A percentile compares a stretch with the other conserved stretches of the same genome.
These are phyloP conservation scores for Clamator glandarius DNA, from an alignment of 2,797 vertebrate species.

Conservation along the genomic window DNA sequence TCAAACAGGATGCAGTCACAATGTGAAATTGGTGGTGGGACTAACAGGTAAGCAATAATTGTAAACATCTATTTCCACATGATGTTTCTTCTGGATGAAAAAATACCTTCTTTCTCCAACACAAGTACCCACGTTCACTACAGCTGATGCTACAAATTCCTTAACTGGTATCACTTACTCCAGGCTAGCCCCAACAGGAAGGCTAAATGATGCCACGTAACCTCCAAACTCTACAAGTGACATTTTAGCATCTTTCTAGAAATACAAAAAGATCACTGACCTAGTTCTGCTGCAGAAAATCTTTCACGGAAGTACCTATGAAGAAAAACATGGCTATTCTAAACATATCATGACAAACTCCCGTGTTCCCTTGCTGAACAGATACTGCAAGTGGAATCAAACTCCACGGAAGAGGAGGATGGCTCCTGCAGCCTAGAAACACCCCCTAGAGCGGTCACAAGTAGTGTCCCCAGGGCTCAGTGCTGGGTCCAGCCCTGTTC, in stretches of 20 bases:
- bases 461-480: no score
- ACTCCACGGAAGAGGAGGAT: no score
- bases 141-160: not conserved
- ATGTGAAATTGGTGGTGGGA: not conserved
- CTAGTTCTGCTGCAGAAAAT: not conserved
- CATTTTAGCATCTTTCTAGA: not conserved
- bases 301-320: not conserved
- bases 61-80: not conserved
- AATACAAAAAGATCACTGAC: not conserved
- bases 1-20: not conserved
- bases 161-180: not conserved
- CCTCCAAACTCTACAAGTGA: not conserved
- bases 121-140: not conserved
- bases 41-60: not conserved
- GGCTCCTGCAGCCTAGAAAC: no score
- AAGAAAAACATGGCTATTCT: fast-evolving
- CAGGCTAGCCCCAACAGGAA: not conserved
- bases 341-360: no score
- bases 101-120: not conserved
- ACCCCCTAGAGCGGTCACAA: no score
- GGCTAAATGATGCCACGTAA: not conserved
- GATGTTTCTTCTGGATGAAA: not conserved
- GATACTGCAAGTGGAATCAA: no score
- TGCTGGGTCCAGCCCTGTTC: no score
- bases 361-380: no score